Base-by-base conservation (phyloP, 2,797 vertebrate species). In the Platalea minor region DNA sequence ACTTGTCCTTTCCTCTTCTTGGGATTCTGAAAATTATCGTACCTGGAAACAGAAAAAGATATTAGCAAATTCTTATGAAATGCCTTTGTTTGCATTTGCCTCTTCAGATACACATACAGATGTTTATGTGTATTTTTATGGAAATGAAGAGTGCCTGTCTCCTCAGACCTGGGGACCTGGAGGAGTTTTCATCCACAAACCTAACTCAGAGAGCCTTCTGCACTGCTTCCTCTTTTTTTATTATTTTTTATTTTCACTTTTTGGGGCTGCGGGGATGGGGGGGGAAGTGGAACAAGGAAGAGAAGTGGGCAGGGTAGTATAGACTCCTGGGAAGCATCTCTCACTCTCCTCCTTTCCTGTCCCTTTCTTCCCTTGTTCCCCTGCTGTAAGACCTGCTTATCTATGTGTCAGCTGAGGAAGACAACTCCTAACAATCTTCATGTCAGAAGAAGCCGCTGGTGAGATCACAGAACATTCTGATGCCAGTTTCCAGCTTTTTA, bases 11-110 rank as follows among this genome's bases (percentile, higher is more conserved):
- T 99, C 78, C 98, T 97, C 57, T 98, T 98, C 95, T 97, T 98
- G 69, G 97, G 98, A 94, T 98, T 98, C 31, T 98, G 98, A 96
- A 99, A 99, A 54, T 95, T 97, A 95, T 99, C 98, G 87, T 99
- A 99, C 91, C 99, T 99, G 82, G 35, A 97, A 97, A 84, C 35
- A 91, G 94, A 81, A 69, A 90, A 82, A 89, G 33, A 51, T 26
- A 96, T 70, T 51, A 94, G 21, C 9, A 60, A 65, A 82, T 84
- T 78, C 81, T 51, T 60, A 45, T 5, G 14, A 85, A 76, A 43
- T 26, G 9, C 28, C 10, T 1, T 50, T 64, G 43, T 69, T 67
- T 89, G n/a, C 53, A 41, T 11, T 31, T 35, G 37, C 18, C 64
- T 84, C 46, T 64, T 74, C 61, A 88, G 39, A 73, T 16, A 17